Evolutionary conservation across 92 coral and sea anemone species (phyloP).

Genomic region (Epizoanthus scotinus): DNA sequence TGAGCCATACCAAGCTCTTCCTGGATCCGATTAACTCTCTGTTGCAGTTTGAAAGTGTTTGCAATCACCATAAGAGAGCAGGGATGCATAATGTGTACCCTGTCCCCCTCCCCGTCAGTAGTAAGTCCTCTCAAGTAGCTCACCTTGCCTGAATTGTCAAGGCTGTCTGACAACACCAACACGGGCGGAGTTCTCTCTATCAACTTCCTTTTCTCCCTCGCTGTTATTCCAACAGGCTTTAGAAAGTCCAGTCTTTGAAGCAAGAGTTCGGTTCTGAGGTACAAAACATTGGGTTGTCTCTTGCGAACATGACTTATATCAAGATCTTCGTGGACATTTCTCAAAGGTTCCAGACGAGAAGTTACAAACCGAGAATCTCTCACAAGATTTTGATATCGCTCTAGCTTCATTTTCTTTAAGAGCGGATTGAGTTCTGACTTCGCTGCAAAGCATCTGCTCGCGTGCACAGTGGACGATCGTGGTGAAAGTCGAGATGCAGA

Average conservation of each 20-base stretch:
- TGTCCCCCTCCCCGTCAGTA: slow-evolving; percentile 34
- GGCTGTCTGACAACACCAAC: slow-evolving; percentile 49
- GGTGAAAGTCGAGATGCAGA: background rate
- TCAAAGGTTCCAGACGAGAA: slow-evolving; percentile 62
- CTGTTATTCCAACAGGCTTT: slow-evolving; percentile 63
- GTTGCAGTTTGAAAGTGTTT: slow-evolving; percentile 56
- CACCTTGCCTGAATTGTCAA: slow-evolving; percentile 42
- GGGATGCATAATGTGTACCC: slow-evolving; percentile 69
- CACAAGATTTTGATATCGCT: slow-evolving; percentile 54
- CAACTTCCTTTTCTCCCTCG: slow-evolving; percentile 72
- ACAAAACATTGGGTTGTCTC: slow-evolving; percentile 74
- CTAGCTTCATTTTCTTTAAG: slow-evolving; percentile 65
- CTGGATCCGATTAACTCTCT: slow-evolving; percentile 58
- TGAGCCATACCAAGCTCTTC: slow-evolving; percentile 85
- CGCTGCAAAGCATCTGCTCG: slow-evolving; percentile 19
- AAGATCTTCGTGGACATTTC: slow-evolving; percentile 65
- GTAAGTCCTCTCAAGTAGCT: slow-evolving; percentile 72
- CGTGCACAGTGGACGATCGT: background rate
- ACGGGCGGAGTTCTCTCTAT: slow-evolving; percentile 76
- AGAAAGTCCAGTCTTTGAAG: slow-evolving; percentile 72
- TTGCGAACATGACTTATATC: slow-evolving; percentile 64
- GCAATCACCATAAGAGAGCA: slow-evolving; percentile 57
- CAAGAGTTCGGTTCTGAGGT: slow-evolving; percentile 68
- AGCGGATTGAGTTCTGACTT: slow-evolving; percentile 54
- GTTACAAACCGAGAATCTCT: slow-evolving; percentile 29